Evolutionary conservation across 1,140 invertebrate species (phyloP), one percentile per base, ranked within the genome.

Genomic region (Carcinoscorpius rotundicauda): DNA sequence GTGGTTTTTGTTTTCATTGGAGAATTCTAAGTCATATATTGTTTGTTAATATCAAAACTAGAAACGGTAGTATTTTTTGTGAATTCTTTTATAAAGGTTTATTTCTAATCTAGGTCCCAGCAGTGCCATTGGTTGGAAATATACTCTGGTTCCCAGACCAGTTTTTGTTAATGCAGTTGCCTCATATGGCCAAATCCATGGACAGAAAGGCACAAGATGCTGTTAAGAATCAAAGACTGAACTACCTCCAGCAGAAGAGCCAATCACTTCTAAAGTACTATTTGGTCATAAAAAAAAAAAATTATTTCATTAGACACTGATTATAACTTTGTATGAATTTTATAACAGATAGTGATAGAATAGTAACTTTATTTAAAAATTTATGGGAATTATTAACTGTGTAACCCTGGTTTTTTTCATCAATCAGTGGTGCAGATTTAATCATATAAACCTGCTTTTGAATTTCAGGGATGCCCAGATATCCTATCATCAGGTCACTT

Each of bases 71-170:
- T 60, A 56, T 6, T 55, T 8, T 50, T 64, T 51, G 52, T 51
- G 49, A 51, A 60, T 4, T 3, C 51, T 10, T 67, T 3, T 48
- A 50, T 53, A 62, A 62, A 61, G 61, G 9, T 68, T 29, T 9
- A 11, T 29, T 10, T 62, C 50, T 11, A 66, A 10, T 60, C n/a
- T 70, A 79, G 78, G 68, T 87, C 61, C 87, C 87, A 62, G 86
- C 84, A 58, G 83, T 91, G 49, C 84, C 83, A 62, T 75, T 93
- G 4, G 78, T 83, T 61, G 89, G 88, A 3, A 87, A 87, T 74
- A 79, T 87, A 29, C 73, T 91, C 52, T 93, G 89, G 88, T 83
- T 87, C 72, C 87, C 90, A 5, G 87, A 87, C 75, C 66, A 73
- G 64, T 92, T 92, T 77, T 78, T 91, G 10, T 64, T 82, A 52